Evolutionary conservation across 2,888 invertebrate species (phyloP), one percentile per base, ranked within the genome.

Genomic region (Metallyticus violacea): DNA sequence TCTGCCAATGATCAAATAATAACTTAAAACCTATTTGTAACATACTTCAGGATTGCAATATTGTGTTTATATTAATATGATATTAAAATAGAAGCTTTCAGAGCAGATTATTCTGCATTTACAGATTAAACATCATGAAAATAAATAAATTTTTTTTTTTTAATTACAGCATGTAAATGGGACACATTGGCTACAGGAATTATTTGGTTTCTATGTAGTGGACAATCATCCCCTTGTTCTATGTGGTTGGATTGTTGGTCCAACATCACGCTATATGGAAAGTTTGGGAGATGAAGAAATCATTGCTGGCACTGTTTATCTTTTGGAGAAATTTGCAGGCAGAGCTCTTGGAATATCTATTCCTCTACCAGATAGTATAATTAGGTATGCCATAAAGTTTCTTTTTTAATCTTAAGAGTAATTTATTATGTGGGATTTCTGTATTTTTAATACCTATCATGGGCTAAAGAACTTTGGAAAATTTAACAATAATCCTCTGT

Each of bases 241-340:
- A 29, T 93, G 95, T 86, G 96, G 94, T 0, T 96, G 96, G 96
- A 92, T 96, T 22, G 93, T 93, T 82, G 96, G 96, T 1, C 91
- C 93, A 81, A 93, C 93, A 89, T 95, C 95, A 0, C 91, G 92
- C 87, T 91, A 93, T 85, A 93, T 95, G 91, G 97, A 97, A 91
- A 91, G 90, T 3, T 90, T 95, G 77, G 90, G 93, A 0, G 93
- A 94, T 83, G 92, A 93, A 26, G 92, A 93, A 85, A 92, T 95
- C 2, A 90, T 91, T 27, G 90, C 92, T n/a, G 93, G 92, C 76
- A 93, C 94, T 85, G 91, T 92, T 89, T 91, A 92, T 88, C 89
- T 94, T 9, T 90, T 96, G 79, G 91, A 92, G 85, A 93, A 92
- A 89, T 95, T 95, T 90, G 89, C 94, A 0, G 93, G 93, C 1